These are phyloP conservation scores for Pyrocoelia pectoralis DNA, from an alignment of 2,888 invertebrate genomes.

Conservation along the genomic window DNA sequence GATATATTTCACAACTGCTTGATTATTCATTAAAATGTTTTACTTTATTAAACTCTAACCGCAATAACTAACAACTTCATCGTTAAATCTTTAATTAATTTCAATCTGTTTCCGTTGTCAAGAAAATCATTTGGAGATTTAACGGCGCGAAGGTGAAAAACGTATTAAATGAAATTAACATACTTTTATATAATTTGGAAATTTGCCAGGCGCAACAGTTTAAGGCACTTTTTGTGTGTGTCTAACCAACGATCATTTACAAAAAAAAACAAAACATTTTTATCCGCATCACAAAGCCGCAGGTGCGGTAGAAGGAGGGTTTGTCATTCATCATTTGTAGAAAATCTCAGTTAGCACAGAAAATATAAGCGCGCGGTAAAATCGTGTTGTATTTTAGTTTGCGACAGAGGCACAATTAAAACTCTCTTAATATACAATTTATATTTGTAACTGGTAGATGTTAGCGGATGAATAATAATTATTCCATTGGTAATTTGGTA, in stretches of 20 bases:
- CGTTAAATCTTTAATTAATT: too few relatives aligned
- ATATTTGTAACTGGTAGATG: too few relatives aligned
- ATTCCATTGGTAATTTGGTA: too few relatives aligned
- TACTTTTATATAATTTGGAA: background rate
- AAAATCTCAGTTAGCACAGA: slow-evolving; percentile 16
- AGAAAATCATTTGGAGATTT: too few relatives aligned
- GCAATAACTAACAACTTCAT: too few relatives aligned
- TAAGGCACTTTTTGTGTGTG: background rate
- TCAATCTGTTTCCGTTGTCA: too few relatives aligned
- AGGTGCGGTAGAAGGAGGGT: slow-evolving; percentile 16
- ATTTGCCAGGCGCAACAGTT: slow-evolving; percentile 2
- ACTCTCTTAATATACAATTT: slow-evolving; percentile 1
- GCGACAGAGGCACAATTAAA: slow-evolving; percentile 12
- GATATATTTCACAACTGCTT: too few relatives aligned
- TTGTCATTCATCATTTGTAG: slow-evolving; percentile 22
- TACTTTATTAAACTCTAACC: too few relatives aligned
- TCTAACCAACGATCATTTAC: slow-evolving; percentile 2
- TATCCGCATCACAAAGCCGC: slow-evolving; percentile 16
- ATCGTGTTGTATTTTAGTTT: slow-evolving; percentile 11
- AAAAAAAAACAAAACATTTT: slow-evolving; percentile 15
- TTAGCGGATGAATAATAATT: too few relatives aligned
- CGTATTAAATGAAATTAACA: background rate
- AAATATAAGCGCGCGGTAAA: slow-evolving; percentile 6
- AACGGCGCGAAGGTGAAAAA: too few relatives aligned
- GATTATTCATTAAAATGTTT: too few relatives aligned